Percentiles rank a stretch among this genome's conserved stretches.
Evolutionary conservation across 2,113 vertebrate genomes (phyloP).

Genomic region (Bufo gargarizans): DNA sequence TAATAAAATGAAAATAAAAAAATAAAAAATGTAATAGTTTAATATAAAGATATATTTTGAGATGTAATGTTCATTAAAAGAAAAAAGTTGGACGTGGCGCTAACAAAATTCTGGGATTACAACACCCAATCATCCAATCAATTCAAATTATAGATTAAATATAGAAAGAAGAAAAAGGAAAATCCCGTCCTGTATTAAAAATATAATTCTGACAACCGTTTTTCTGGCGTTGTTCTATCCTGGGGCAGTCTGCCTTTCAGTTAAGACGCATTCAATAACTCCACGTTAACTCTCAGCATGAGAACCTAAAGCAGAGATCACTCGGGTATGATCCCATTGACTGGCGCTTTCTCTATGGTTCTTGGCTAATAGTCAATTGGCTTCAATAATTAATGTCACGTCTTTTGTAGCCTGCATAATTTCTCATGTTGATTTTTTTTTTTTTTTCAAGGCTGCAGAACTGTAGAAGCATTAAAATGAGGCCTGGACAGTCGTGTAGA

Average conservation of each 20-base stretch:
- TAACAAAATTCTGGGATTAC: not conserved
- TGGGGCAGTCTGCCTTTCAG: not conserved
- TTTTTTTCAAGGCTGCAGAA: slow-evolving; percentile 33
- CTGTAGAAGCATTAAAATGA: slow-evolving; percentile 48
- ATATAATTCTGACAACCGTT: not conserved
- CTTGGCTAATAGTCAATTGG: slow-evolving; percentile 55
- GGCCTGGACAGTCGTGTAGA: slow-evolving; percentile 52
- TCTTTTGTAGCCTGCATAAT: slow-evolving; percentile 52
- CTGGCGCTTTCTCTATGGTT: slow-evolving; percentile 48
- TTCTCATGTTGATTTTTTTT: slow-evolving; percentile 44
- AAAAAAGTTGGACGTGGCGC: not conserved
- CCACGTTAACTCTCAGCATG: slow-evolving; percentile 50
- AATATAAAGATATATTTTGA: not conserved
- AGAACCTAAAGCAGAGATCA: slow-evolving; percentile 12
- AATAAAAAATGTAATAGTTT: not conserved
- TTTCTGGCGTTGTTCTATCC: not conserved
- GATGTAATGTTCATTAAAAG: not conserved
- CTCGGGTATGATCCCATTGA: slow-evolving; percentile 54
- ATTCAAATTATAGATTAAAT: not conserved
- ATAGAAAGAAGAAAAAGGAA: not conserved
- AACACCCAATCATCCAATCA: not conserved
- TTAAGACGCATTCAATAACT: not conserved
- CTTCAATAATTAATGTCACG: slow-evolving; percentile 57
- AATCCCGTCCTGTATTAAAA: not conserved
- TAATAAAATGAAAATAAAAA: not conserved